Percentiles rank a stretch among this genome's conserved stretches.
Evolutionary conservation across 23 tunicate species (phyloP).

Genomic region (Trididemnum clinides): DNA sequence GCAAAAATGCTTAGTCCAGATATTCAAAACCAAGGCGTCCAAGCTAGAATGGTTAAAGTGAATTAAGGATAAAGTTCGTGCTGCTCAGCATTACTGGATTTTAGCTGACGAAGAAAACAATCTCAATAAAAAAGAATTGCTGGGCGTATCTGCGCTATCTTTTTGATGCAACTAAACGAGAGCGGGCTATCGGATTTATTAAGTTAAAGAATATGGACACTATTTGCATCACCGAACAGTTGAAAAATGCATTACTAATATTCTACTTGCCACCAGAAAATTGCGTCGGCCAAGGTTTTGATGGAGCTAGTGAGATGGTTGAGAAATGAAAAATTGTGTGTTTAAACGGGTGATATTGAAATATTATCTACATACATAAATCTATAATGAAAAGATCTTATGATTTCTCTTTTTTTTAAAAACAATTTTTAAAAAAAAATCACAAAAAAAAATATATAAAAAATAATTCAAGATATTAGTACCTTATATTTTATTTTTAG

Average conservation of each 20-base stretch:
- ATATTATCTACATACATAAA: too few species aligned
- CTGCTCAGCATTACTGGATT: conserved; percentile 1
- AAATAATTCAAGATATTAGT: too few species aligned
- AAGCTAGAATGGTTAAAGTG: background rate
- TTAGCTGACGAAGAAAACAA: background rate
- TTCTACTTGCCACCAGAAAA: conserved; percentile 6
- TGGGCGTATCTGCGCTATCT: background rate
- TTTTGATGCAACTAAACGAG: background rate
- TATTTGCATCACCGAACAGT: too few species aligned
- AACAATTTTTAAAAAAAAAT: too few species aligned
- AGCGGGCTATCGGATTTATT: background rate
- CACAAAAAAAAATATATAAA: too few species aligned
- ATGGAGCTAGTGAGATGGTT: conserved; percentile 3
- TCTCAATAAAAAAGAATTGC: background rate
- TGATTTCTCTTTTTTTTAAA: too few species aligned
- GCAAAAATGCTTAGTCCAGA: too few species aligned
- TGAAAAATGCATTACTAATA: background rate
- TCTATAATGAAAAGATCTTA: too few species aligned
- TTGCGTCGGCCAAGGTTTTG: conserved; percentile 8
- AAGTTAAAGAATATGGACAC: background rate
- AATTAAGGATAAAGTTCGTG: conserved; percentile 1
- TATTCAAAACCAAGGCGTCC: too few species aligned
- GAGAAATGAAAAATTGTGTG: too few species aligned
- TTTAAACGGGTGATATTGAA: too few species aligned
- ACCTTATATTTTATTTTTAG: too few species aligned